A percentile compares a stretch with the other conserved stretches of the same genome.
Conservation (phyloP, 2,113 vertebrate genomes). For the Pelobates fuscus region DNA sequence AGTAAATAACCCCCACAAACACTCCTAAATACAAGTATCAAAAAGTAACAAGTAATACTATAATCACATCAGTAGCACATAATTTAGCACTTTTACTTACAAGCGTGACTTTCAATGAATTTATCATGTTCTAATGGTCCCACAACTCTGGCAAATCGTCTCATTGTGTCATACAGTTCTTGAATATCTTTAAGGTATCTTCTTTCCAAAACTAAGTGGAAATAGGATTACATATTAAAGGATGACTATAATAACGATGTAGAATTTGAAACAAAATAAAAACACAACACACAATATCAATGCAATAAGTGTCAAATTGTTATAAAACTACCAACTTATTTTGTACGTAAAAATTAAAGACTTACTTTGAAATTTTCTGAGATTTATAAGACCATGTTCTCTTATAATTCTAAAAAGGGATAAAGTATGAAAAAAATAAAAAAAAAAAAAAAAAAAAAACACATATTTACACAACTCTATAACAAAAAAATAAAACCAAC, state of each 20-base stretch:
- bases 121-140: slow-evolving; percentile 92
- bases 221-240: slow-evolving; percentile 47
- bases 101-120: slow-evolving; percentile 93
- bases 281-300: background rate
- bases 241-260: slow-evolving; percentile 7
- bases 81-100: slow-evolving; percentile 73
- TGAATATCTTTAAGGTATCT: slow-evolving; percentile 94
- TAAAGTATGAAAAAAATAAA: too few relatives aligned
- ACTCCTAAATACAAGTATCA: too few relatives aligned
- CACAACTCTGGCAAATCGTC: slow-evolving; percentile 86
- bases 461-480: background rate
- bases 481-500: background rate
- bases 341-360: slow-evolving; percentile 42
- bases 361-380: slow-evolving; percentile 97
- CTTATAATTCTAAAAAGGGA: slow-evolving; percentile 90
- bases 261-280: background rate
- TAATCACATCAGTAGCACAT: too few relatives aligned
- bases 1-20: too few relatives aligned
- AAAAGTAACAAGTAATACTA: too few relatives aligned
- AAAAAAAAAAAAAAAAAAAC: background rate
- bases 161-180: slow-evolving; percentile 92
- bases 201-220: slow-evolving; percentile 83
- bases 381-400: slow-evolving; percentile 96
- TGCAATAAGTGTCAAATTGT: too few relatives aligned
- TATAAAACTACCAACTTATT: too few relatives aligned